Evolutionary conservation across 2,113 vertebrate species (phyloP), one percentile per base, ranked within the genome.

Genomic region (Melanotaenia duboulayi): DNA sequence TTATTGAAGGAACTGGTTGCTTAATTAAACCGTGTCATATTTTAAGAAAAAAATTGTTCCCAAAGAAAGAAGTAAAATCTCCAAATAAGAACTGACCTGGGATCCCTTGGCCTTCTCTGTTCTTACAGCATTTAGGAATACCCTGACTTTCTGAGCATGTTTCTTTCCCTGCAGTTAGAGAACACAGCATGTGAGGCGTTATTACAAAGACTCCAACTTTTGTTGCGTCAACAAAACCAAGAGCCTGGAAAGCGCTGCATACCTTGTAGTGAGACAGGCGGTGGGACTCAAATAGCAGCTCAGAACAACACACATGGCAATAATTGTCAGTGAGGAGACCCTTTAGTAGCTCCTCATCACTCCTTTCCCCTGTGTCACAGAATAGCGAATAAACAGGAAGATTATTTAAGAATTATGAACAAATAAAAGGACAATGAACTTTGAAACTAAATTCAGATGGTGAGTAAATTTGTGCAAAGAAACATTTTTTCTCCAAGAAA

Each of bases 251-350:
- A 40, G 22, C 19, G 16, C 61, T 23, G 78, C 90, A 48, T 90
- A 96, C 95, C 95, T 96, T 87, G 85, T 96, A 97, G 83, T 97
- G 96, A 54, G 95, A 94, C 44, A 86, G 80, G 67, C 94, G 93
- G 83, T 97, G 95, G 7, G 95, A 95, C 68, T 95, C 92, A 68
- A 91, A 95, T 24, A 91, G 88, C 63, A 97, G 88, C 75, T 94
- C 88, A 17, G 95, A 94, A 32, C 93, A 87, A 74, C 96, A 97
- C 76, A 96, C 76, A 69, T 95, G 92, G 90, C 95, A 98, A 90
- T 94, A 95, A 39, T 88, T 80, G 25, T 96, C 90, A 0, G 92
- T 94, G 79, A 95, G 94, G 72, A 95, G 89, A 50, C 91, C 89
- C 55, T 90, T 85, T 3, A 94, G 80, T 0, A 84, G 73, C 39